These are phyloP conservation scores for Bambusicola thoracicus DNA, from an alignment of 2,113 vertebrate genomes.

Conservation along the genomic window DNA sequence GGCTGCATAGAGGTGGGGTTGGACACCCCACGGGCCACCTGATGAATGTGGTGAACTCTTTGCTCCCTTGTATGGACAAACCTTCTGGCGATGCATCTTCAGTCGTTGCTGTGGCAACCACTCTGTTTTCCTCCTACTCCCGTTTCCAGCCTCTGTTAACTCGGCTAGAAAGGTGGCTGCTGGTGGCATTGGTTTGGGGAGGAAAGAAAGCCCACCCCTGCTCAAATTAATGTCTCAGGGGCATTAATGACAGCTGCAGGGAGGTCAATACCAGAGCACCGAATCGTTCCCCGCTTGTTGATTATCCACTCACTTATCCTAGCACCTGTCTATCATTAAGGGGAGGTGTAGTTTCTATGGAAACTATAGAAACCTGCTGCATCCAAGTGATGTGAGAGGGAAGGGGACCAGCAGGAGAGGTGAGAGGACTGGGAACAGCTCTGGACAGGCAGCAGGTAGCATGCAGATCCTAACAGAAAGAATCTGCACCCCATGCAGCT, in stretches of 20 bases:
- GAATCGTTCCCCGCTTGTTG: not conserved
- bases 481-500: not conserved
- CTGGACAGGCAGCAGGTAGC: not conserved
- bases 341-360: slow-evolving; percentile 54
- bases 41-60: not conserved
- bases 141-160: not conserved
- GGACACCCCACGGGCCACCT: not conserved
- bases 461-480: not conserved
- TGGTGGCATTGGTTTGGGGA: not conserved
- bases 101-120: slow-evolving; percentile 58
- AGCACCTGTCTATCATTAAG: slow-evolving; percentile 62
- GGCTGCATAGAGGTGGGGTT: not conserved
- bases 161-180: not conserved
- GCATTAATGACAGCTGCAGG: not conserved
- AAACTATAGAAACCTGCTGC: slow-evolving; percentile 50
- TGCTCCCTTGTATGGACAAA: not conserved
- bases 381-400: not conserved
- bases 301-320: slow-evolving; percentile 22
- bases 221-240: not conserved
- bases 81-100: not conserved
- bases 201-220: not conserved
- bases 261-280: not conserved
- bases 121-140: not conserved
- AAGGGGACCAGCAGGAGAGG: not conserved
- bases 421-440: not conserved